These are phyloP conservation scores for Lutjanus campechanus DNA, from an alignment of 2,797 vertebrate genomes.

Conservation along the genomic window DNA sequence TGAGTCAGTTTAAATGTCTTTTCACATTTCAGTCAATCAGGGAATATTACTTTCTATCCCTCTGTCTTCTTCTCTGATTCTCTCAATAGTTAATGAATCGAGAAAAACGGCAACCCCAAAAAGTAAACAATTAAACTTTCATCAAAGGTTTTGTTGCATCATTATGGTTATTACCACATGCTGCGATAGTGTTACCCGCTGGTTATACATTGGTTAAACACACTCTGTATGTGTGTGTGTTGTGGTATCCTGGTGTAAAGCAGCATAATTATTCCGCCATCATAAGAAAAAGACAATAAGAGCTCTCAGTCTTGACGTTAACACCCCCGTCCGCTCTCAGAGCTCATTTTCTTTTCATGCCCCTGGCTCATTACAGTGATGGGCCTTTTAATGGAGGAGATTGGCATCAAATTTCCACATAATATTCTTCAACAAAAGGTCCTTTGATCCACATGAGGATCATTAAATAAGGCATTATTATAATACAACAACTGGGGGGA, in stretches of 20 bases:
- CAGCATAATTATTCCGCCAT: constrained; percentile 37
- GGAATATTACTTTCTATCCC: constrained; percentile 16
- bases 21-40: constrained; percentile 12
- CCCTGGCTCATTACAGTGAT: constrained; percentile 43
- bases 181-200: constrained; percentile 34
- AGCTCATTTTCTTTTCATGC: constrained; percentile 54
- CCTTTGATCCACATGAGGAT: constrained; percentile 42
- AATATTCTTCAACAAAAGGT: constrained; percentile 37
- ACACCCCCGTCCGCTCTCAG: constrained; percentile 6
- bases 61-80: constrained; percentile 1
- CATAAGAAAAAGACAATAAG: constrained; percentile 38
- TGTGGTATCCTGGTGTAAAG: background rate
- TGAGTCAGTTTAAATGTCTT: constrained; percentile 17
- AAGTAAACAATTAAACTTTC: constrained; percentile 58
- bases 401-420: constrained; percentile 43
- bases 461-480: constrained; percentile 38
- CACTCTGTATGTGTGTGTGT: background rate
- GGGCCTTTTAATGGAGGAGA: constrained; percentile 49
- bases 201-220: constrained; percentile 31
- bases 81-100: constrained; percentile 43
- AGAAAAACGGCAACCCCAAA: constrained; percentile 7
- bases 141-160: constrained; percentile 51
- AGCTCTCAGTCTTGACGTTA: constrained; percentile 35
- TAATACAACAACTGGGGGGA: constrained; percentile 19
- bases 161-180: constrained; percentile 36